Percentiles rank a stretch among this genome's conserved stretches.
Conservation (phyloP, 2,797 vertebrate species). For the Pipistrellus nathusii region DNA sequence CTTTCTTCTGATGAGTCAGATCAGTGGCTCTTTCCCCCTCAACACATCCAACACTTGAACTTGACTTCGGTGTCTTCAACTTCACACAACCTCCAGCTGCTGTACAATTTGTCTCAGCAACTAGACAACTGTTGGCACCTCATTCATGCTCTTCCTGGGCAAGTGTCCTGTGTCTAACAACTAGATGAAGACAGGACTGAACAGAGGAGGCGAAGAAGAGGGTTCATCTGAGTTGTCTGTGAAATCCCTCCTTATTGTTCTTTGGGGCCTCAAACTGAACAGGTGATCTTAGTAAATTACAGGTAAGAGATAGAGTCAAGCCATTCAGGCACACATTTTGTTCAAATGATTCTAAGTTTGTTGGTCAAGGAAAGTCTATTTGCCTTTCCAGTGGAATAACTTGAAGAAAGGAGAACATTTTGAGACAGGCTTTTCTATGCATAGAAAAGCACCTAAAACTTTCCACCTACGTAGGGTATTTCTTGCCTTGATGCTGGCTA, state of each 20-base stretch:
- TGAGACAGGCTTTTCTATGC: not conserved
- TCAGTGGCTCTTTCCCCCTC: not conserved
- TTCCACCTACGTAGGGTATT: not conserved
- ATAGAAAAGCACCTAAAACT: not conserved
- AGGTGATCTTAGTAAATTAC: not conserved
- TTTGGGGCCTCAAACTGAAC: not conserved
- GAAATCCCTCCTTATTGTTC: not conserved
- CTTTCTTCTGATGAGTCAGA: not conserved
- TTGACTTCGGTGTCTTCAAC: not conserved
- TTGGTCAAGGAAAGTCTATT: conserved; percentile 38
- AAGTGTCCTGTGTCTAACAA: not conserved
- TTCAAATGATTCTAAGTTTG: conserved; percentile 19
- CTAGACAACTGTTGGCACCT: not conserved
- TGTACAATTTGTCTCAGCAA: not conserved
- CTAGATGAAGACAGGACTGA: not conserved
- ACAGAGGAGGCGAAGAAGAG: not conserved
- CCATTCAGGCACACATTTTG: not conserved
- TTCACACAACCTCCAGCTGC: not conserved
- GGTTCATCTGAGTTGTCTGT: not conserved
- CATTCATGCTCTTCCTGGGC: not conserved
- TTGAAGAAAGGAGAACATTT: conserved; percentile 18
- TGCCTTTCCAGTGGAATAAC: not conserved
- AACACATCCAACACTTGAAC: not conserved
- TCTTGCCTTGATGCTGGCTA: not conserved
- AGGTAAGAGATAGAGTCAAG: not conserved